Evolutionary conservation across 1,140 invertebrate species (phyloP), one percentile per base, ranked within the genome.

Genomic region (Lordiphosa clarofinis): DNA sequence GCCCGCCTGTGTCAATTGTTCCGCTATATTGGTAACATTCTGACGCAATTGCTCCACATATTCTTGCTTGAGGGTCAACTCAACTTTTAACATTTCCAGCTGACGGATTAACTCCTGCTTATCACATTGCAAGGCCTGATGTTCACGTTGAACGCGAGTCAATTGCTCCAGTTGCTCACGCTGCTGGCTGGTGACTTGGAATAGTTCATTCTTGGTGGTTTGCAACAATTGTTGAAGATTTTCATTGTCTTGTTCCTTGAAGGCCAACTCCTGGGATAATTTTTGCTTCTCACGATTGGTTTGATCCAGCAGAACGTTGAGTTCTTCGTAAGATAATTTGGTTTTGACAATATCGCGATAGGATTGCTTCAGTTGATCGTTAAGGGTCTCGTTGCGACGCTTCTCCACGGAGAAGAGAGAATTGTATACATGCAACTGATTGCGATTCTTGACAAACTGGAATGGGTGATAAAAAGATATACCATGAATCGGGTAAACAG

Each of bases 341-440:
- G 55, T 67, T 13, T 74, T 68, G 19, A 67, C 66, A 15, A 56
- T 73, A 3, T 88, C 78, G 2, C 72, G 62, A 13, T 74, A 67
- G 0, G 74, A 76, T 21, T 70, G 72, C 33, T 61, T 58, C 1
- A 88, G 50, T 37, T 87, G 78, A 40, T 73, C 63, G 21, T 65
- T 87, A 0, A 88, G 35, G 0, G 82, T 62, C 5, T 64, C 79
- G 12, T 87, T 88, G 35, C 64, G 74, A 36, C 87, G 86, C 37
- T 87, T 78, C 33, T 88, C 87, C 8, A 86, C 70, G 0, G 65
- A 64, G 35, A 86, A 88, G 0, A 88, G 61, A 0, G 73, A 70
- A 24, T 73, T 88, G 46, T 73, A 78, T 2, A 87, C 75, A 31
- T 88, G 87, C 52, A 88, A 43, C 15, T 88, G 87, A 33, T 78